phyloP scores from a whole-genome alignment of 2,888 invertebrate species.

The Papilio elwesi region DNA sequence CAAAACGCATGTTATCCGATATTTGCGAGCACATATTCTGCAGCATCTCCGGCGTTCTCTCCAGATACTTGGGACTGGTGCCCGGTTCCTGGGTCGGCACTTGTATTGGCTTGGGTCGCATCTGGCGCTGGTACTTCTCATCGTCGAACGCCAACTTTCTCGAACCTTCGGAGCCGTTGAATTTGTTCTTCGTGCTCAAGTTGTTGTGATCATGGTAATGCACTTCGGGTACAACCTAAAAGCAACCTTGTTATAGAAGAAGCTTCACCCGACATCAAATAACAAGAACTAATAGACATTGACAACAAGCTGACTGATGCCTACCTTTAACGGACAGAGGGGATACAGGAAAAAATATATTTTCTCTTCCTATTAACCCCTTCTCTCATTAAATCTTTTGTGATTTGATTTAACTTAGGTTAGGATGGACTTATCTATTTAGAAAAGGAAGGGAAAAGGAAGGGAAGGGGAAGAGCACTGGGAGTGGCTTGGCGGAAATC shows the following conservation, averaged over 20 bases:
- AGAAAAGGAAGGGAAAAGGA: no score
- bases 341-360: no score
- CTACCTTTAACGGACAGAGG: no score
- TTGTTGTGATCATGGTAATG: conserved; percentile 82
- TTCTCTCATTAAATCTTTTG: no score
- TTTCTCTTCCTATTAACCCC: no score
- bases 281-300: no score
- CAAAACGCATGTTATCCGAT: conserved; percentile 83
- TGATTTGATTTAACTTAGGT: no score
- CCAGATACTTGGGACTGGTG: conserved; percentile 47
- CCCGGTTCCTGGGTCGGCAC: neutral
- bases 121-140: conserved; percentile 37
- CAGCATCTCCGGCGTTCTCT: conserved; percentile 60
- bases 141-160: conserved; percentile 53
- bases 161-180: conserved; percentile 58
- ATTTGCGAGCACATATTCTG: conserved; percentile 75
- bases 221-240: conserved; percentile 64
- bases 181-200: conserved; percentile 76
- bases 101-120: conserved; percentile 33
- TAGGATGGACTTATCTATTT: no score
- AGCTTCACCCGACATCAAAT: no score
- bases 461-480: no score
- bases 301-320: no score
- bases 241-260: neutral
- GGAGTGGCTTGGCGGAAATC: no score